Evolutionary conservation across 2,113 vertebrate genomes (phyloP).

Genomic region (Hiodon tergisus): DNA sequence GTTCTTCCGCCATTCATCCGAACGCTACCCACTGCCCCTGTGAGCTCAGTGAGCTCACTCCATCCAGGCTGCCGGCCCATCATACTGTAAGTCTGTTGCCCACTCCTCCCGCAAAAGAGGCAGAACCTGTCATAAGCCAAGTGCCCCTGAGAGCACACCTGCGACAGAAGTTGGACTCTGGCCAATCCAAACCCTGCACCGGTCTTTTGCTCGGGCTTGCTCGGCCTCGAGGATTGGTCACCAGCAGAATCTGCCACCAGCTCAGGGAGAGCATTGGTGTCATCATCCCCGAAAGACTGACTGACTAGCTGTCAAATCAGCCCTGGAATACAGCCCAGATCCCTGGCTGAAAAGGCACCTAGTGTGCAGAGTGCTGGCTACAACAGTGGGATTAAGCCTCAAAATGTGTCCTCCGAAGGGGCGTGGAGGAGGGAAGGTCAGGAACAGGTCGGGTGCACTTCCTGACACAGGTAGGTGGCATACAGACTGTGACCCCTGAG

Average conservation of each 20-base stretch:
- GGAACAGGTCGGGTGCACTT: neutral
- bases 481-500: neutral
- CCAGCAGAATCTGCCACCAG: neutral
- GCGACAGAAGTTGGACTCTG: neutral
- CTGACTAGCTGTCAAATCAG: neutral
- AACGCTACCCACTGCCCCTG: too few relatives aligned
- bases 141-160: neutral
- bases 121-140: too few relatives aligned
- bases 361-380: neutral
- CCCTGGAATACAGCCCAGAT: neutral
- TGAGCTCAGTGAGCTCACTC: too few relatives aligned
- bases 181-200: neutral
- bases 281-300: neutral
- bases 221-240: neutral
- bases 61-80: too few relatives aligned
- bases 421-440: neutral
- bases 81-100: too few relatives aligned
- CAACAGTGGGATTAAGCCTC: neutral
- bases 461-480: neutral
- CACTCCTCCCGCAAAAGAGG: too few relatives aligned
- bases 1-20: too few relatives aligned
- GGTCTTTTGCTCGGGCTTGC: neutral
- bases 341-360: neutral
- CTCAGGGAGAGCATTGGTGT: conserved; percentile 4
- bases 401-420: neutral